These are phyloP conservation scores for Sarcoramphus papa DNA, from an alignment of 2,797 vertebrate genomes.

Conservation along the genomic window DNA sequence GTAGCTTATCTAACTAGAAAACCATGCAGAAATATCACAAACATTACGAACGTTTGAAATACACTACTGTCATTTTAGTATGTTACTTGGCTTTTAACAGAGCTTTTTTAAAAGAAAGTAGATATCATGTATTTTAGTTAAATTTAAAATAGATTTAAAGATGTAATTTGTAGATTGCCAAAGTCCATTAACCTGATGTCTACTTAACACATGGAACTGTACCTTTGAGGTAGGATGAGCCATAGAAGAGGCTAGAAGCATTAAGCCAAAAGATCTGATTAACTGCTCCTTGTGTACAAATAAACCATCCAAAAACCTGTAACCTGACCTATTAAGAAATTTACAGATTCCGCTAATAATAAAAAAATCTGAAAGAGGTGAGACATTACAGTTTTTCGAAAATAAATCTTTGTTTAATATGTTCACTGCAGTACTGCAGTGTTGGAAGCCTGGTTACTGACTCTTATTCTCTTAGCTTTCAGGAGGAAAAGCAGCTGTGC, in stretches of 20 bases:
- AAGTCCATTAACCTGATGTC: constrained; percentile 34
- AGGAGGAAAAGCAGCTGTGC: neutral
- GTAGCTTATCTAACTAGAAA: neutral
- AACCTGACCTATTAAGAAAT: neutral
- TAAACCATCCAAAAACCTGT: neutral
- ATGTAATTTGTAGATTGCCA: constrained; percentile 46
- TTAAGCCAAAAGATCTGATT: neutral
- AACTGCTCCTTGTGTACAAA: neutral
- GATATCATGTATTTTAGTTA: neutral
- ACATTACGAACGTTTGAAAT: neutral
- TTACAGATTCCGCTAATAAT: neutral
- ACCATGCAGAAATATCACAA: neutral
- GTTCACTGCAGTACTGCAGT: neutral
- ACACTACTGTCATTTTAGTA: neutral
- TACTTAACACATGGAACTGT: constrained; percentile 12
- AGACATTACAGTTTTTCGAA: neutral
- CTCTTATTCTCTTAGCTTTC: neutral
- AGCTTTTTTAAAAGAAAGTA: neutral
- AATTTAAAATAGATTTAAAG: constrained; percentile 4
- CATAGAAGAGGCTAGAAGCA: neutral
- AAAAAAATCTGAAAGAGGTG: neutral
- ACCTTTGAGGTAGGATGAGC: neutral
- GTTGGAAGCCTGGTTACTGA: neutral
- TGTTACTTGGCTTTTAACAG: neutral
- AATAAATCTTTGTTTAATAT: neutral